phyloP scores from a whole-genome alignment of 2,113 vertebrate genomes.

The Alces alces region DNA sequence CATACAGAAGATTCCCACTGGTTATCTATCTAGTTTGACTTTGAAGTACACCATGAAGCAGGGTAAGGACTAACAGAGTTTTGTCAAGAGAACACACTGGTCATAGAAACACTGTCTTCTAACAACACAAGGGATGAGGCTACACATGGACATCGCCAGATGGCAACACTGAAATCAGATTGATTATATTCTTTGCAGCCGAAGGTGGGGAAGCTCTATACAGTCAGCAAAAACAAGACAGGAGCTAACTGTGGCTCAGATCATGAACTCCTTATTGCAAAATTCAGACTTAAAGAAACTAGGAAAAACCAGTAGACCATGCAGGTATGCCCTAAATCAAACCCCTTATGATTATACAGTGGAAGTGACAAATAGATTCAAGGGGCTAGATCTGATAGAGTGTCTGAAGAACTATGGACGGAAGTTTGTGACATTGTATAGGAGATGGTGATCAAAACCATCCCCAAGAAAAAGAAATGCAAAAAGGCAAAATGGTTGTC shows the following conservation, averaged over 20 bases:
- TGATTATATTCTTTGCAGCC: not conserved
- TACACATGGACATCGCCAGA: not conserved
- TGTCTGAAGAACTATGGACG: not conserved
- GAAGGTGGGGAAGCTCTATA: not conserved
- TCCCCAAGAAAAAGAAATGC: not conserved
- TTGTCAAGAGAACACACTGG: not conserved
- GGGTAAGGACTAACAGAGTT: not conserved
- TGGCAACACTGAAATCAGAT: not conserved
- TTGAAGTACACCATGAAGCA: not conserved
- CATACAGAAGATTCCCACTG: not conserved
- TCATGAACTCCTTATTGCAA: not conserved
- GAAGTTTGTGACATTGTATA: not conserved
- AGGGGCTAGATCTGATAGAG: not conserved
- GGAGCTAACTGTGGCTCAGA: not conserved
- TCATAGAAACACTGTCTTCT: not conserved
- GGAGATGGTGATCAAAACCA: not conserved
- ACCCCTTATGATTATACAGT: not conserved
- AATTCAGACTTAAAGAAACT: not conserved
- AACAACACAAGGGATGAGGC: not conserved
- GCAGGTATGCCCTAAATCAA: not conserved
- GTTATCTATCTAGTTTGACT: not conserved
- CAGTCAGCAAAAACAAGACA: not conserved
- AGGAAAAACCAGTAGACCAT: not conserved
- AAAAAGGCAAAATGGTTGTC: not conserved
- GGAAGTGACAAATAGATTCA: not conserved